Evolutionary conservation across 1,140 invertebrate genomes (phyloP), one percentile per base, ranked within the genome.

Genomic region (Atta texana): DNA sequence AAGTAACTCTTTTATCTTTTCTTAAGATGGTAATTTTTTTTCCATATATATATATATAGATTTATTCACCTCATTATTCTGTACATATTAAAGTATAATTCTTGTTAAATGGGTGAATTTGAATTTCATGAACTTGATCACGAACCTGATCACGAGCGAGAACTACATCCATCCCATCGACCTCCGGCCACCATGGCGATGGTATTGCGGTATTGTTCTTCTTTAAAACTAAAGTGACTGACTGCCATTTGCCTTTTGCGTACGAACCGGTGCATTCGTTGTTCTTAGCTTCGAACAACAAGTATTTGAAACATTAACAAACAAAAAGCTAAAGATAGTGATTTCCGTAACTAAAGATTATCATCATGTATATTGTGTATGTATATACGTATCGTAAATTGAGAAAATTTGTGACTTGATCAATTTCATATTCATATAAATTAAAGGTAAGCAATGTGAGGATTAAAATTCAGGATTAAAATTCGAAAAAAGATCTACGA

Each of bases 141-240:
- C 71, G 63, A 93, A 86, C 28, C 93, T 74, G 87, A 90, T 93
- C 93, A 94, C 93, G 93, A 93, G 90, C 80, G 89, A 92, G 93
- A 90, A 86, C 93, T 85, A 93, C 91, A 94, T 94, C 92, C 93
- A 93, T 94, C 89, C 84, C 76, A 93, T 94, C 93, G 88, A 91
- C 91, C 88, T 87, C 75, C 74, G 53, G 72, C 89, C 87, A 92
- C 88, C 90, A 87, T 86, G 34, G 59, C 44, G 69, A 49, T 53
- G 63, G 16, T 61, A 81, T 14, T 51, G 51, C 2, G 7, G 71
- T 72, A 77, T 89, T 80, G 76, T 87, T 91, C 68, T 61, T 86
- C 66, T 82, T 34, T 90, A 82, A 90, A 92, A 90, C 85, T 55
- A 74, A 89, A 89, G 68, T 89, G 59, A 51, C 71, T 72, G 64